Evolutionary conservation across 1,140 invertebrate genomes (phyloP).

Genomic region (Ostrea edulis): DNA sequence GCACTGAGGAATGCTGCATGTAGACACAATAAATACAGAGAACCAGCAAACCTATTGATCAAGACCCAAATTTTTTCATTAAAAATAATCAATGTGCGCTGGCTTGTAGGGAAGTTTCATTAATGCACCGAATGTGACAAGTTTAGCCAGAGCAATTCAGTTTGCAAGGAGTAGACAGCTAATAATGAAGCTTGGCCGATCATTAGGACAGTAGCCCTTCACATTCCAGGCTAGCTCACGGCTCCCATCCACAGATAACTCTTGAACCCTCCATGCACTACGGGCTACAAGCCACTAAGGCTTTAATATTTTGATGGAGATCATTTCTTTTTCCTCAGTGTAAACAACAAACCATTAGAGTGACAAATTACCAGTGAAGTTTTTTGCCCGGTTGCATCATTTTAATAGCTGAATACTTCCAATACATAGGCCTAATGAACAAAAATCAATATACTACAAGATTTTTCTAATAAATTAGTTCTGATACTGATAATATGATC

Average conservation of each 20-base stretch:
- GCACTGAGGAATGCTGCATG: background rate
- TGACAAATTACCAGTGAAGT: conserved; percentile 16
- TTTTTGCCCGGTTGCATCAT: conserved; percentile 23
- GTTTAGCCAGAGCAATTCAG: background rate
- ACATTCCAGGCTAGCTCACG: background rate
- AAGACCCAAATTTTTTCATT: conserved; percentile 4
- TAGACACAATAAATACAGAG: background rate
- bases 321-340: background rate
- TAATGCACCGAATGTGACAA: conserved; percentile 3
- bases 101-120: conserved; percentile 21
- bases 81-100: conserved; percentile 32
- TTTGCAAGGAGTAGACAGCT: conserved; percentile 9
- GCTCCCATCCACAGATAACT: background rate
- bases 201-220: conserved; percentile 8
- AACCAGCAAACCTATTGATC: background rate
- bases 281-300: background rate
- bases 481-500: no score
- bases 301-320: conserved; percentile 14
- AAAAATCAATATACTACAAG: background rate
- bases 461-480: no score
- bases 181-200: conserved; percentile 13
- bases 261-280: background rate
- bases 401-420: conserved; percentile 6
- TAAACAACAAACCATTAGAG: conserved; percentile 8
- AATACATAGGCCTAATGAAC: background rate